These are phyloP conservation scores for Romanogobio albipinnatus DNA, from an alignment of 2,113 vertebrate genomes.

Conservation along the genomic window DNA sequence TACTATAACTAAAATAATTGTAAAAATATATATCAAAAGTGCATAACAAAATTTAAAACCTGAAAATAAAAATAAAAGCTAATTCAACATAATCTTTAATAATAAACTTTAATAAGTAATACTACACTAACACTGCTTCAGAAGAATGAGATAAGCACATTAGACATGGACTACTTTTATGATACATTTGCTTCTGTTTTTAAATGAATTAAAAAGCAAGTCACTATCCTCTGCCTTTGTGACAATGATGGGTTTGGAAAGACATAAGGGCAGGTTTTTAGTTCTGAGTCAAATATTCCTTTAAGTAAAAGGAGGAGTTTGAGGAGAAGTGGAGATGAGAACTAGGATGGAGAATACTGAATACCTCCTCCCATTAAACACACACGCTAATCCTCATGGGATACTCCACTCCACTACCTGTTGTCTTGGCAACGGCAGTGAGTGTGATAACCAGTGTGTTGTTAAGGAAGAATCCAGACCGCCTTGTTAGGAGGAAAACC, in stretches of 20 bases:
- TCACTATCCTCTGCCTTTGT: neutral
- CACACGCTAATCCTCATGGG: constrained; percentile 49
- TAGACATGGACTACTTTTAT: neutral
- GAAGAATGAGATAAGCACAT: neutral
- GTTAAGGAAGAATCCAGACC: constrained; percentile 41
- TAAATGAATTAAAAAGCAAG: neutral
- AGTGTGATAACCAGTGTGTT: constrained; percentile 54
- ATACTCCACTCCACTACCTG: constrained; percentile 53
- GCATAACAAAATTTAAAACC: neutral
- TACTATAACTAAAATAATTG: neutral
- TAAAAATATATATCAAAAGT: neutral
- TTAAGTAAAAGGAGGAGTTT: neutral
- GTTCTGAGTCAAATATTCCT: neutral
- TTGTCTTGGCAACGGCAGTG: constrained; percentile 62
- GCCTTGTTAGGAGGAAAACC: constrained; percentile 35
- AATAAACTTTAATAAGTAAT: neutral
- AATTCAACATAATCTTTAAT: neutral
- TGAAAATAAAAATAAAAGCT: neutral
- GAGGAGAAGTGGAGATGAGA: constrained; percentile 17
- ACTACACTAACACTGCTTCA: neutral
- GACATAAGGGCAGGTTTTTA: neutral
- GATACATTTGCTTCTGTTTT: neutral
- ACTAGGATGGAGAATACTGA: constrained; percentile 38
- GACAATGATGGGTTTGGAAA: neutral
- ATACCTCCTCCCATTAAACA: constrained; percentile 20